Evolutionary conservation across 2,113 vertebrate species (phyloP).

Genomic region (Menura novaehollandiae): DNA sequence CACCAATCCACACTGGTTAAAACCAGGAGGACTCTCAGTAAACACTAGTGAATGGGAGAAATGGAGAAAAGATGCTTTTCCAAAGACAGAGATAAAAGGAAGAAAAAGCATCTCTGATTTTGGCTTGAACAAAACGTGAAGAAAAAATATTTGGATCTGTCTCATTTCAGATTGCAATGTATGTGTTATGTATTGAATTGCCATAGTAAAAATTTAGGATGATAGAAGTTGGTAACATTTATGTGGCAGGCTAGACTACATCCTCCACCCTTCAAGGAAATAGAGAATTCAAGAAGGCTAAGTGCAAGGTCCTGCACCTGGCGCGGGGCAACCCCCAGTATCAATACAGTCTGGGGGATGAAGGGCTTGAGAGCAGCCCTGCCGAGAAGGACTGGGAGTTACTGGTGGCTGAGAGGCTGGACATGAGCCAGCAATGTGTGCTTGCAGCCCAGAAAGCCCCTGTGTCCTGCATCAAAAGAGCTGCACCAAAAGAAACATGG

Average conservation of each 20-base stretch:
- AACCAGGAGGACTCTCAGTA: background rate
- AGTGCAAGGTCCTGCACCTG: background rate
- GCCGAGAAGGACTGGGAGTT: background rate
- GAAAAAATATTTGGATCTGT: background rate
- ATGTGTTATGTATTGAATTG: background rate
- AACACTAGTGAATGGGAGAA: background rate
- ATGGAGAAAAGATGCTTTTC: background rate
- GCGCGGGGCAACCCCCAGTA: accelerated
- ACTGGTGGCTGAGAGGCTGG: background rate
- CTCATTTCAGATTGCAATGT: background rate
- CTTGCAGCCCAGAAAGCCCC: background rate
- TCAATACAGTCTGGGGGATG: background rate
- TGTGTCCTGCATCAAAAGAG: accelerated
- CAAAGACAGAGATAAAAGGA: background rate
- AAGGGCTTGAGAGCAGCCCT: background rate
- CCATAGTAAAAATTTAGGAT: background rate
- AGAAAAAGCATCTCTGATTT: background rate
- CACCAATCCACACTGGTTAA: background rate
- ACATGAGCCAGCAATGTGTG: accelerated
- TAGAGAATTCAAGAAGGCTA: background rate
- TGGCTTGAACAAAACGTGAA: background rate
- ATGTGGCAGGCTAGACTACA: background rate
- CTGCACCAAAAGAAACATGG: background rate
- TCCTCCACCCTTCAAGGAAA: background rate
- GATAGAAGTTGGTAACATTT: background rate